Evolutionary conservation across 2,113 vertebrate species (phyloP).

Genomic region (Columba janthina): DNA sequence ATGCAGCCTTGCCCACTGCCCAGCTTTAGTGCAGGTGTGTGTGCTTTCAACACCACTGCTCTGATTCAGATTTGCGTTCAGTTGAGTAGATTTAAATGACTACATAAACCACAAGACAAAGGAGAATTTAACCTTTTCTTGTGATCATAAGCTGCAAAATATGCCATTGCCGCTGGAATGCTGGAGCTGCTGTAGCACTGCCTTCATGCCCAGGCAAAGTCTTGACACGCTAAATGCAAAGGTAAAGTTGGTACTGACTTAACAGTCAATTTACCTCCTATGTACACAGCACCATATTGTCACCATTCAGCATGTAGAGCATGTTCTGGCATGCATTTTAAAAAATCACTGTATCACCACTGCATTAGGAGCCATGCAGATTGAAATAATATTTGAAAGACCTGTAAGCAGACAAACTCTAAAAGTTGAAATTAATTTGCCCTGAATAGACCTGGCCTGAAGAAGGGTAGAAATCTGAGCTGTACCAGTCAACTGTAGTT

Average conservation of each 20-base stretch:
- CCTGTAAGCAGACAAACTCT: background rate
- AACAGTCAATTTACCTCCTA: background rate
- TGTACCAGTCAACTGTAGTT: background rate
- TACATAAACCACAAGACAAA: background rate
- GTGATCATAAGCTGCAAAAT: background rate
- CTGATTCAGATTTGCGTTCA: background rate
- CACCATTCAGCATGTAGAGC: background rate
- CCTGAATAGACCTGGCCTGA: background rate
- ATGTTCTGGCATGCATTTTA: background rate
- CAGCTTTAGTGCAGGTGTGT: background rate
- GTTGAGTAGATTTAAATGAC: background rate
- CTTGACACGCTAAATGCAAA: background rate
- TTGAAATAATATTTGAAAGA: background rate
- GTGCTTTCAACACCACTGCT: background rate
- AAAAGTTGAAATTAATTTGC: background rate
- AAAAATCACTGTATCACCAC: background rate
- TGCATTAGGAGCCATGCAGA: background rate
- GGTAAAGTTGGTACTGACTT: background rate
- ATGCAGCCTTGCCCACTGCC: too few relatives aligned
- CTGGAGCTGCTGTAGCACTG: fast-evolving
- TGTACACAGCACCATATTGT: background rate
- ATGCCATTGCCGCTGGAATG: background rate
- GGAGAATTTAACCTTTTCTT: background rate
- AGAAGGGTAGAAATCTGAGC: background rate
- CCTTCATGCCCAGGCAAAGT: background rate